Base-by-base conservation (phyloP, 2,113 vertebrate species). In the Scortum barcoo region DNA sequence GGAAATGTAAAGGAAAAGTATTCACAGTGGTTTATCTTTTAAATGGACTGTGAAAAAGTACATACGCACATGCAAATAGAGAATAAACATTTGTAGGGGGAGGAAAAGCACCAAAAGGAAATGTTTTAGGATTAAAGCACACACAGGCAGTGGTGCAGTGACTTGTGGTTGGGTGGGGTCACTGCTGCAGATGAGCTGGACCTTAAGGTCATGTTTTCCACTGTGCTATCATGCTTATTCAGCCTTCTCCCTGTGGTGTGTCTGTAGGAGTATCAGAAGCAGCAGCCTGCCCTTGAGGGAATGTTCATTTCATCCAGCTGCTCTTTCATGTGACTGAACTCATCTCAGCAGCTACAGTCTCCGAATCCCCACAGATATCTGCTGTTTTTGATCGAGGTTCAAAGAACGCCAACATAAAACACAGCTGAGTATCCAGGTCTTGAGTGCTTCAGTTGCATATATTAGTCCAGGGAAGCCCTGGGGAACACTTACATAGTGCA, bases 321-420 rank as follows among this genome's bases (percentile, higher is more conserved):
- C 88, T 86, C 84, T 91, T 88, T 93, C 80, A 88, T 89, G 85
- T 88, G 71, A 85, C 88, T 81, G 80, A 90, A 82, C 75, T 84
- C 79, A 38, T 85, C 63, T 85, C 83, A 69, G 76, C 80, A 74
- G 76, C 50, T 38, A 16, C 30, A 17, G 38, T 65, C 75, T 85
- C 65, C 24, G 69, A 88, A 58, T 85, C 82, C 80, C 84, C 6
- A 19, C 5, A 66, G 86, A 87, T 30, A 17, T 75, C 57, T 13
- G 5, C 72, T 65, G 51, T 67, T 86, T 83, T 72, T 72, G n/a
- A 76, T 87, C 82, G 80, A 88, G 86, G 88, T 90, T 84, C n/a
- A 86, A 84, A 77, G 78, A 79, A 85, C 76, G 61, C 54, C 62
- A 44, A 75, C 42, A 65, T 38, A 61, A 78, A 86, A 51, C 12